A percentile compares a stretch with the other conserved stretches of the same genome.
phyloP scores from a whole-genome alignment of 2,113 vertebrate species.

The Blennius ocellaris region DNA sequence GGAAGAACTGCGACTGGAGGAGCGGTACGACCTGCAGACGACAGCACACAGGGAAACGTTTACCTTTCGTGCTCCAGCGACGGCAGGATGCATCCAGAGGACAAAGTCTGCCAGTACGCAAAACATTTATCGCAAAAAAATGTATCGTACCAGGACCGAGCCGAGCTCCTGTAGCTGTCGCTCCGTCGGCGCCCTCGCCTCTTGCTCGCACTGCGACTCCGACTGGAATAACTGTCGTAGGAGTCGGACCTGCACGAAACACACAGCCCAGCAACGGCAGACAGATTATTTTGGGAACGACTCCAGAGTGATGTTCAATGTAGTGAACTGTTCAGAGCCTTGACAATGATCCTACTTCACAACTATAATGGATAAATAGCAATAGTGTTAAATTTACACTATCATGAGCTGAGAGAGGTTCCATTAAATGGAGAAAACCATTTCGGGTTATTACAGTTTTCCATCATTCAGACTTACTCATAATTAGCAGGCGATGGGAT shows the following conservation, averaged over 20 bases:
- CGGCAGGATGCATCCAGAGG: too few relatives aligned
- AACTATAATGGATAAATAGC: too few relatives aligned
- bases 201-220: slow-evolving; percentile 88
- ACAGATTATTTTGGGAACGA: background rate
- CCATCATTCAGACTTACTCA: background rate
- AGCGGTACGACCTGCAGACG: slow-evolving; percentile 86
- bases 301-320: background rate
- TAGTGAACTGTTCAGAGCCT: too few relatives aligned
- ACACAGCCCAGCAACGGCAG: slow-evolving; percentile 2
- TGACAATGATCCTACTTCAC: too few relatives aligned
- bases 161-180: slow-evolving; percentile 88
- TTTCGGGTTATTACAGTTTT: background rate
- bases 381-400: background rate
- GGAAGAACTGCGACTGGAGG: slow-evolving; percentile 92
- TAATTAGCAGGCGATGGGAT: background rate
- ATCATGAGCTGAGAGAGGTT: background rate
- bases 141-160: slow-evolving; percentile 86
- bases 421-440: background rate
- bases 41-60: too few relatives aligned
- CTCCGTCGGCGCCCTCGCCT: slow-evolving; percentile 78
- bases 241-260: slow-evolving; percentile 87
- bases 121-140: too few relatives aligned
- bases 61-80: too few relatives aligned
- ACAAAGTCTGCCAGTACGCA: too few relatives aligned
- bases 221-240: slow-evolving; percentile 92